phyloP scores from a whole-genome alignment of 2,888 invertebrate species.

The Hoplodrina ambigua region DNA sequence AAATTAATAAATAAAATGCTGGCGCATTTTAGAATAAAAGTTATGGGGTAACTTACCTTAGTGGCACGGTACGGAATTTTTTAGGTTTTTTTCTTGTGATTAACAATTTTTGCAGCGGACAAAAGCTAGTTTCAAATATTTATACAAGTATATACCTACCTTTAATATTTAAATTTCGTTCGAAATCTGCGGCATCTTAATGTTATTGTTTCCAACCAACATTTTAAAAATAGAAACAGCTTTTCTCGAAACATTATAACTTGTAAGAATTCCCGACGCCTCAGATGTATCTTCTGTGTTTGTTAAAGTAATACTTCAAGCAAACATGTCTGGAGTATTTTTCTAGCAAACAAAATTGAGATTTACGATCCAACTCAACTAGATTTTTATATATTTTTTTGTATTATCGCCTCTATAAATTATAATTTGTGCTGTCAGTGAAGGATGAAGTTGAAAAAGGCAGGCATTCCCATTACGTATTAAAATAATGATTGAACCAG shows the following conservation, averaged over 20 bases:
- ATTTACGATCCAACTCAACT: constrained; percentile 43
- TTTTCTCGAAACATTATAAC: constrained; percentile 1
- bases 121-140: no score
- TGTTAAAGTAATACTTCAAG: constrained; percentile 42
- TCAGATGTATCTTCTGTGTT: constrained; percentile 40
- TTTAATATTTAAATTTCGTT: no score
- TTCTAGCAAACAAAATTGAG: constrained; percentile 51
- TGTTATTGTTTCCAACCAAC: background rate
- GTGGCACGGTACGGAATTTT: no score
- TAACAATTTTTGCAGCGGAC: no score
- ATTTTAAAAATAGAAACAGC: background rate
- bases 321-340: constrained; percentile 43
- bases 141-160: no score
- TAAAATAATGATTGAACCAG: constrained; percentile 11
- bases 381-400: constrained; percentile 34
- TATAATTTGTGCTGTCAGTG: constrained; percentile 26
- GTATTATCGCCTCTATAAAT: constrained; percentile 39
- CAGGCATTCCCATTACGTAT: constrained; percentile 6
- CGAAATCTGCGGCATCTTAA: background rate
- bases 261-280: background rate
- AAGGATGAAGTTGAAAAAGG: constrained; percentile 29
- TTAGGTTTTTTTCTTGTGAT: no score
- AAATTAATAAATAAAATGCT: no score
- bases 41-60: no score
- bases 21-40: no score